Conservation (phyloP, 92 coral and sea anemone species). For the Zoanthus sociatus region DNA sequence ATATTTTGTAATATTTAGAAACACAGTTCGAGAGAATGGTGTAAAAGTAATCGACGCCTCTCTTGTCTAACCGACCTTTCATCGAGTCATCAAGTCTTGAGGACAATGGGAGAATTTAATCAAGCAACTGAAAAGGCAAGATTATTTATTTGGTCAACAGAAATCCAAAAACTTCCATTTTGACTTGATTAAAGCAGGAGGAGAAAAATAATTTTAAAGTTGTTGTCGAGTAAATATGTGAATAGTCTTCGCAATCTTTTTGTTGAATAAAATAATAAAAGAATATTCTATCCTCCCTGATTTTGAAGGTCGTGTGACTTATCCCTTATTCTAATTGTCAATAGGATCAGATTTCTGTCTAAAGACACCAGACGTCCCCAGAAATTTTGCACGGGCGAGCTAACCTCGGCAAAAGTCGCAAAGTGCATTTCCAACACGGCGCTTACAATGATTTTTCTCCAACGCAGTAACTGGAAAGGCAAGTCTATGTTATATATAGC, state of each 20-base stretch:
- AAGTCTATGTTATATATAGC: conserved; percentile 7
- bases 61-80: conserved; percentile 43
- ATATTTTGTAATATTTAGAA: background rate
- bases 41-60: conserved; percentile 16
- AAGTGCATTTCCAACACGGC: background rate
- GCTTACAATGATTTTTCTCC: background rate
- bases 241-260: background rate
- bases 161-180: background rate
- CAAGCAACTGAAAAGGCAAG: background rate
- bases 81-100: conserved; percentile 30
- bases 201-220: background rate
- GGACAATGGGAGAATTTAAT: conserved; percentile 38
- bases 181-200: background rate
- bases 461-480: background rate
- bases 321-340: conserved; percentile 20
- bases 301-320: conserved; percentile 49
- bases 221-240: background rate
- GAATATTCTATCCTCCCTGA: conserved; percentile 9
- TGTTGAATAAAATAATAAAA: background rate
- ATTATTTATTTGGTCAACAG: background rate
- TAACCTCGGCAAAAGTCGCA: background rate
- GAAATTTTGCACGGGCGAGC: conserved; percentile 30
- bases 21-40: background rate
- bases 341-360: conserved; percentile 39
- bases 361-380: conserved; percentile 47